Evolutionary conservation across 2,888 invertebrate genomes (phyloP).

Genomic region (Thera obeliscata): DNA sequence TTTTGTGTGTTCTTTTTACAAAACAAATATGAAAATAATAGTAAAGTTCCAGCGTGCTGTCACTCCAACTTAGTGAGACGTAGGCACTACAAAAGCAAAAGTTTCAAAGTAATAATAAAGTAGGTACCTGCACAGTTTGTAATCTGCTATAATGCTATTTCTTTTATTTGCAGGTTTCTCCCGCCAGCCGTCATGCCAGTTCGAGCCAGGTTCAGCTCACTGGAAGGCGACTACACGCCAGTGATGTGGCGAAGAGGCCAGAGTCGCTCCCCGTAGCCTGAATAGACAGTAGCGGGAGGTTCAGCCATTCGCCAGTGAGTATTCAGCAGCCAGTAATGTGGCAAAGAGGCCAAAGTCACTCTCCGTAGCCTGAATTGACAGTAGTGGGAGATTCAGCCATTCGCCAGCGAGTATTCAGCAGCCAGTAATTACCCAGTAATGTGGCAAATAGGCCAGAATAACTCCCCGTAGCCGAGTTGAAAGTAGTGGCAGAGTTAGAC

Average conservation of each 20-base stretch:
- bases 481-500: too few species aligned
- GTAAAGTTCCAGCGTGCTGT: too few species aligned
- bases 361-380: slow-evolving; percentile 65
- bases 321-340: slow-evolving; percentile 60
- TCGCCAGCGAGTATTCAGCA: slow-evolving; percentile 56
- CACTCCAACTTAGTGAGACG: too few species aligned
- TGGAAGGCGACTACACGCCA: slow-evolving; percentile 75
- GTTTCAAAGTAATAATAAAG: too few species aligned
- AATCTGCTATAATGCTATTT: background rate
- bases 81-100: too few species aligned
- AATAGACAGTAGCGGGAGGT: slow-evolving; percentile 50
- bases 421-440: slow-evolving; percentile 45
- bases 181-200: slow-evolving; percentile 65
- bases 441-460: too few species aligned
- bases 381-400: slow-evolving; percentile 48
- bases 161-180: slow-evolving; percentile 46
- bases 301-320: slow-evolving; percentile 57
- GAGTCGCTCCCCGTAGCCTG: slow-evolving; percentile 77
- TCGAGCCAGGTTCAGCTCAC: slow-evolving; percentile 62
- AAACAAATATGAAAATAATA: too few species aligned
- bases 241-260: slow-evolving; percentile 79
- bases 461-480: too few species aligned
- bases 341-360: slow-evolving; percentile 78
- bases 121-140: too few species aligned
- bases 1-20: too few species aligned